Conservation (phyloP, 2,113 vertebrate genomes). For the Mionectes macconnelli region DNA sequence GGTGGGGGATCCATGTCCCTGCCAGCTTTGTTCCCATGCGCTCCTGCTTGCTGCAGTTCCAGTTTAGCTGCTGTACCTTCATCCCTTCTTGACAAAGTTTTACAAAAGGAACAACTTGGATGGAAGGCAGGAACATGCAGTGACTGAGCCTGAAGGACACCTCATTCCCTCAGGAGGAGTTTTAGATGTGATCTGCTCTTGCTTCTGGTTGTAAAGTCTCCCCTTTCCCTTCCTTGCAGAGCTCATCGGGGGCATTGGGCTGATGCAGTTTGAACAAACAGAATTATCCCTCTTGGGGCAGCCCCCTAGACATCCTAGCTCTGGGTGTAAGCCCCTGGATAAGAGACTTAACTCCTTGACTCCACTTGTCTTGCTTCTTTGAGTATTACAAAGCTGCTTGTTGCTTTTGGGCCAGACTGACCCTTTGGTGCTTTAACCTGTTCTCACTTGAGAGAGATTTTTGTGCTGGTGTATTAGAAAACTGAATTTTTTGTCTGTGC, state of each 20-base stretch:
- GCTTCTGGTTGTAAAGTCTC: not conserved
- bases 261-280: not conserved
- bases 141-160: not conserved
- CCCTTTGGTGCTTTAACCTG: not conserved
- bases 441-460: not conserved
- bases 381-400: not conserved
- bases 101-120: too few relatives aligned
- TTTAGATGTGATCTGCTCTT: not conserved
- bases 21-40: fast-evolving
- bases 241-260: not conserved
- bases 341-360: not conserved
- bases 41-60: not conserved
- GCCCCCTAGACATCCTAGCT: not conserved
- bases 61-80: not conserved
- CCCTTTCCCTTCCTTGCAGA: not conserved
- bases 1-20: fast-evolving
- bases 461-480: not conserved
- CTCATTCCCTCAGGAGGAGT: not conserved
- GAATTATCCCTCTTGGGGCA: not conserved
- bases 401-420: not conserved
- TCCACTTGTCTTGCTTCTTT: not conserved
- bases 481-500: not conserved
- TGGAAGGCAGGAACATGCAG: not conserved
- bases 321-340: not conserved
- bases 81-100: not conserved